Base-by-base conservation (phyloP, 2,888 invertebrate genomes). In the Lepidocyrtoides sp. region DNA sequence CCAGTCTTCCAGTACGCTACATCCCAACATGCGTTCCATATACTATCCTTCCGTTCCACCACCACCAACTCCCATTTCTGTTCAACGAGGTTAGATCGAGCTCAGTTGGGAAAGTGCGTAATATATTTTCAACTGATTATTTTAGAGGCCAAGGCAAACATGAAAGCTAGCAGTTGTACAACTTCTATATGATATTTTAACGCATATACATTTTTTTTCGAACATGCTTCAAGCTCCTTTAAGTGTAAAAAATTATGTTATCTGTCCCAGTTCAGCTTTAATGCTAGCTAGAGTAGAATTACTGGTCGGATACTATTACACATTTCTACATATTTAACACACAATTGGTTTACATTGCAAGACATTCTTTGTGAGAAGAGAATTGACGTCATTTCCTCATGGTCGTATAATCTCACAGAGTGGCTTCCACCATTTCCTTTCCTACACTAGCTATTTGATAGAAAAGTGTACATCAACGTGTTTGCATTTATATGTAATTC, bases 331-430 rank as follows among this genome's bases (percentile, higher is more conserved):
- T n/a, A n/a, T n/a, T n/a, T n/a, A n/a, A n/a, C n/a, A n/a, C n/a
- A n/a, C n/a, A n/a, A n/a, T n/a, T n/a, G n/a, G n/a, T n/a, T n/a
- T n/a, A n/a, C n/a, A n/a, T n/a, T n/a, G n/a, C n/a, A 7, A 23
- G 26, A 75, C 75, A 10, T 75, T 20, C 7, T 23, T 3, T 41
- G 12, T 54, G 60, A 66, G 41, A 44, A 60, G 5, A 36, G 57
- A 41, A 85, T 77, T 86, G 86, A 86, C 86, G 86, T 86, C 86
- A 86, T 77, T 60, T 77, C 85, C n/a, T n/a, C n/a, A n/a, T n/a
- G n/a, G n/a, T n/a, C n/a, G n/a, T n/a, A n/a, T n/a, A n/a, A n/a
- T n/a, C n/a, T n/a, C n/a, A n/a, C n/a, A n/a, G n/a, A n/a, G n/a
- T n/a, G n/a, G n/a, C n/a, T n/a, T n/a, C n/a, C n/a, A n/a, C n/a